phyloP scores from a whole-genome alignment of 2,888 invertebrate genomes.

The Rhorus exstirpatorius region DNA sequence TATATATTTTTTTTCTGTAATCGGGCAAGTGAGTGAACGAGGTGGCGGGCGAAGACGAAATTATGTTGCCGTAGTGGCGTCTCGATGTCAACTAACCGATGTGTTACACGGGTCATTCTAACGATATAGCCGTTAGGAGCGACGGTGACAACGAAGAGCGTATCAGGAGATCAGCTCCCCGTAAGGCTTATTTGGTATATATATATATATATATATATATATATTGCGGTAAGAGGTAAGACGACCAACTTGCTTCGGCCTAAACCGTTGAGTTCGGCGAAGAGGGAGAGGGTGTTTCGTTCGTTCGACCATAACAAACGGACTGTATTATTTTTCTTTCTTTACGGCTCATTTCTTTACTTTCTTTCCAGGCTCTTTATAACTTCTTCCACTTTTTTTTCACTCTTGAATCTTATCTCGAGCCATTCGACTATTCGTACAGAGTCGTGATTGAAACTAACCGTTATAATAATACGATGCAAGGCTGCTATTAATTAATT shows the following conservation, averaged over 20 bases:
- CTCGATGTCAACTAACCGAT: conserved; percentile 54
- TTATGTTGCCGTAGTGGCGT: conserved; percentile 35
- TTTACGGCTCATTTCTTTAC: no score
- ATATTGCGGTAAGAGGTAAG: no score
- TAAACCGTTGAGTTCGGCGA: conserved; percentile 9
- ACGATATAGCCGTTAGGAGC: conserved; percentile 32
- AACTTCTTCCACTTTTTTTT: no score
- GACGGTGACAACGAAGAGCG: not conserved
- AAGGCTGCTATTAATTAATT: no score
- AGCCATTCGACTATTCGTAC: no score
- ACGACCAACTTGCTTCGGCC: conserved; percentile 26
- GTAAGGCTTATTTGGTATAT: not conserved
- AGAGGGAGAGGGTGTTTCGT: conserved; percentile 40
- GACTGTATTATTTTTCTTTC: not conserved
- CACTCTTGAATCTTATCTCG: no score
- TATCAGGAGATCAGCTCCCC: conserved; percentile 9
- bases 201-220: conserved; percentile 34
- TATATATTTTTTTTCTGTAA: no score
- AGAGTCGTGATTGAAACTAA: no score
- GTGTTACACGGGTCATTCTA: conserved; percentile 20
- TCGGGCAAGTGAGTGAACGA: no score
- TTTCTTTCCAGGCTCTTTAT: no score
- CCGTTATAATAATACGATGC: no score
- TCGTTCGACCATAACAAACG: not conserved
- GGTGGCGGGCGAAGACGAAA: conserved; percentile 13